Conservation (phyloP, 2,797 vertebrate species). For the Rhynchonycteris naso region DNA sequence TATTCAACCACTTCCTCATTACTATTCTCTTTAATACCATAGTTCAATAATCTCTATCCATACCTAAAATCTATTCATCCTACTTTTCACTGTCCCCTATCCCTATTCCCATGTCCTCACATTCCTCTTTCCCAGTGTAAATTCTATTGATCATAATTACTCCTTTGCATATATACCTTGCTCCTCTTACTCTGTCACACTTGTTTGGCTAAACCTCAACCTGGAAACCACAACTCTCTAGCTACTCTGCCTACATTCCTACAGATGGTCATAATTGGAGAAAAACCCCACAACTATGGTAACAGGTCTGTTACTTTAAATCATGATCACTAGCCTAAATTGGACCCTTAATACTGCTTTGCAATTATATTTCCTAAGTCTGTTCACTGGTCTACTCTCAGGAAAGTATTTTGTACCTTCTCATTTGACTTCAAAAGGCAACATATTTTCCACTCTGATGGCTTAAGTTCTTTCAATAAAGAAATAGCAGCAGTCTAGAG, state of each 20-base stretch:
- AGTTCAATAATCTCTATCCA: background rate
- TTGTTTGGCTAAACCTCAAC: background rate
- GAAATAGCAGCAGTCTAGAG: background rate
- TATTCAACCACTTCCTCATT: background rate
- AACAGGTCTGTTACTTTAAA: background rate
- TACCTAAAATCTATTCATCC: background rate
- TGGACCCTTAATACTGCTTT: background rate
- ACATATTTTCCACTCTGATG: background rate
- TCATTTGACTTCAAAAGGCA: constrained; percentile 1
- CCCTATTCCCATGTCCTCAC: background rate
- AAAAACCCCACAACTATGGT: background rate
- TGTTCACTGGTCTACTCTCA: background rate
- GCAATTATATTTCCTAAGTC: background rate
- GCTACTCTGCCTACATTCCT: background rate
- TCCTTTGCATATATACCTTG: background rate
- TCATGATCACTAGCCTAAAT: background rate
- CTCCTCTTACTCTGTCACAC: background rate
- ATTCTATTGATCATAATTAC: background rate
- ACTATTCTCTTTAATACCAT: background rate
- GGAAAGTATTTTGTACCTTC: background rate
- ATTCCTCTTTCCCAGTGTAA: background rate
- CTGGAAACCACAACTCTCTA: background rate
- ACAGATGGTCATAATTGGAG: background rate
- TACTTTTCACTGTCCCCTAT: background rate
- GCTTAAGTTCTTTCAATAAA: background rate